A percentile compares a stretch with the other conserved stretches of the same genome.
Conservation (phyloP, 2,113 vertebrate genomes). For the Sisor rabdophorus region DNA sequence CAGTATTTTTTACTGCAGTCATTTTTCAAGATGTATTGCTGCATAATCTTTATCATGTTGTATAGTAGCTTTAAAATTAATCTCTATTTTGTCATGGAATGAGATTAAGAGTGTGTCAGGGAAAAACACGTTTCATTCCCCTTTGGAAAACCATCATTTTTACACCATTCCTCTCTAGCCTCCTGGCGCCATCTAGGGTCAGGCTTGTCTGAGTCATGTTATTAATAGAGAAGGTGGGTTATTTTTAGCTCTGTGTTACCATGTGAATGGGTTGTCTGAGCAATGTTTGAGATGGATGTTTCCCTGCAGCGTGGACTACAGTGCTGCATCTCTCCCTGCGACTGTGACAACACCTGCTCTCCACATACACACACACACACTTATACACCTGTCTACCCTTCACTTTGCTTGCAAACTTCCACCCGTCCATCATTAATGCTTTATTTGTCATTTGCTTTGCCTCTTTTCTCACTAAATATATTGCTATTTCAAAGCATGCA, state of each 20-base stretch:
- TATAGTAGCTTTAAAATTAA: not conserved
- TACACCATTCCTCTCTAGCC: conserved; percentile 19
- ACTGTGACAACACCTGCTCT: conserved; percentile 46
- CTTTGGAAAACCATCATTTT: conserved; percentile 9
- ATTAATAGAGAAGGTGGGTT: conserved; percentile 69
- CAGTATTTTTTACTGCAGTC: not conserved
- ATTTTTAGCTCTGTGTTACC: conserved; percentile 79
- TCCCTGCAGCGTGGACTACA: conserved; percentile 62
- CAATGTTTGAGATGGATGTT: conserved; percentile 67
- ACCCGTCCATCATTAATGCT: conserved; percentile 41
- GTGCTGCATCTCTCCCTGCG: conserved; percentile 39
- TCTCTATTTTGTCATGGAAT: not conserved
- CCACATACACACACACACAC: not conserved
- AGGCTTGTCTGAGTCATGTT: conserved; percentile 42
- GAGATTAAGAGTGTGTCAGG: not conserved
- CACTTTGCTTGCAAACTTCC: conserved; percentile 12
- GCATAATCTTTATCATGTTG: not conserved
- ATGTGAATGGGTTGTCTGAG: conserved; percentile 73
- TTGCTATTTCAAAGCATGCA: conserved; percentile 45
- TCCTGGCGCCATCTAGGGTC: conserved; percentile 54
- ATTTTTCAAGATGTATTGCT: not conserved
- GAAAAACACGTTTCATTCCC: not conserved
- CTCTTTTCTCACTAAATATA: conserved; percentile 29
- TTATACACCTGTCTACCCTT: conserved; percentile 26
- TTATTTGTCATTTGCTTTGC: not conserved